Percentiles rank a stretch among this genome's conserved stretches.
Evolutionary conservation across 2,113 vertebrate genomes (phyloP).

Genomic region (Lepisosteus oculatus): DNA sequence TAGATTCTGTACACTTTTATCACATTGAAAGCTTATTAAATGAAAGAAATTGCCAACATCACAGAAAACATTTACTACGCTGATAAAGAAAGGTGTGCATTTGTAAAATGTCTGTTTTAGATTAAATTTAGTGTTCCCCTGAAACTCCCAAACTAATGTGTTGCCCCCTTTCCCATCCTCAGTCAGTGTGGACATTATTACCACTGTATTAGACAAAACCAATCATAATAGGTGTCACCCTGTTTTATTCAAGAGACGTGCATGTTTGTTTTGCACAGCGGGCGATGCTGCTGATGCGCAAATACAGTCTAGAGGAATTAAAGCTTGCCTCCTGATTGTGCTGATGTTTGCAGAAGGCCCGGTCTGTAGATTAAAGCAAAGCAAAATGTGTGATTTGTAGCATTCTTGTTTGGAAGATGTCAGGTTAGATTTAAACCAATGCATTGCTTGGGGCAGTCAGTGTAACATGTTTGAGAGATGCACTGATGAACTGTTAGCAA

Average conservation of each 20-base stretch:
- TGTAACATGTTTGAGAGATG: conserved; percentile 64
- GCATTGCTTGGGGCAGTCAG: conserved; percentile 47
- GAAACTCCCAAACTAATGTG: conserved; percentile 15
- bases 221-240: conserved; percentile 43
- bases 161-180: conserved; percentile 16
- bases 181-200: conserved; percentile 24
- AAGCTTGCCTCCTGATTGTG: conserved; percentile 60
- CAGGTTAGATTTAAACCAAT: conserved; percentile 67
- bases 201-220: conserved; percentile 16
- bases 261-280: conserved; percentile 35
- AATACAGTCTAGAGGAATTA: conserved; percentile 60
- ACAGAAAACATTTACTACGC: background rate
- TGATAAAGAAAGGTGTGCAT: conserved; percentile 3
- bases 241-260: conserved; percentile 36
- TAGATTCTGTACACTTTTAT: no score
- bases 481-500: conserved; percentile 70
- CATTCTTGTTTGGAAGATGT: conserved; percentile 72
- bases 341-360: conserved; percentile 59
- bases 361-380: conserved; percentile 58
- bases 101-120: conserved; percentile 18
- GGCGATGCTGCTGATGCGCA: conserved; percentile 50
- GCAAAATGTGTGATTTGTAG: conserved; percentile 72
- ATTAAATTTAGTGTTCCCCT: conserved; percentile 23
- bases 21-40: no score
- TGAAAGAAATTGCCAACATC: no score